Conservation (phyloP, 2,888 invertebrate species). For the Diadegma fenestrale region DNA sequence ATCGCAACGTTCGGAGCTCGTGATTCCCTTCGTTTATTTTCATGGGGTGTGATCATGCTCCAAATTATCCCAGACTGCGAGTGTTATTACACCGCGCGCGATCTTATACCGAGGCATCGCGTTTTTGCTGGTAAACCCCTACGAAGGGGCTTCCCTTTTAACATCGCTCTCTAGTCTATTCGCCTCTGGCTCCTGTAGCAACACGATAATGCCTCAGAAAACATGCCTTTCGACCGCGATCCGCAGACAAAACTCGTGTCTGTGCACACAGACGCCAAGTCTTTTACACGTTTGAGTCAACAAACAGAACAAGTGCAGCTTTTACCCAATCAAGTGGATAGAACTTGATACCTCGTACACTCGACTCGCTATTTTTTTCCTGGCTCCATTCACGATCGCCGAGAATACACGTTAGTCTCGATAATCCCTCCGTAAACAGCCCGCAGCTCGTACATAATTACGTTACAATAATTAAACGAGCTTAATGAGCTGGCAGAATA, state of each 20-base stretch:
- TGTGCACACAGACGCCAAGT: conserved; percentile 1
- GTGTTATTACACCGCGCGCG: neutral
- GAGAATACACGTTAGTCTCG: neutral
- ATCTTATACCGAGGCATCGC: neutral
- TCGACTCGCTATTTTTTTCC: neutral
- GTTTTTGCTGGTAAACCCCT: conserved; percentile 3
- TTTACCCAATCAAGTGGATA: neutral
- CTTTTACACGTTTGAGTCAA: neutral
- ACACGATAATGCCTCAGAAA: conserved; percentile 15
- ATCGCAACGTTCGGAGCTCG: too few species aligned
- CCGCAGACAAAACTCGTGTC: neutral
- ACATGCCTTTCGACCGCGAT: conserved; percentile 9
- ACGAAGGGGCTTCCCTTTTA: neutral
- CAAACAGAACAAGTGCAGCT: conserved; percentile 17
- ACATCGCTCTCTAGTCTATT: neutral
- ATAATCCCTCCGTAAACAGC: neutral
- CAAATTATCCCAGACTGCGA: neutral
- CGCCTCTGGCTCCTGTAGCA: conserved; percentile 15
- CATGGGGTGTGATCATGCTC: neutral
- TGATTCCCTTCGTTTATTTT: neutral
- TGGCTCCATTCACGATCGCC: neutral
- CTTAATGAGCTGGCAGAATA: neutral
- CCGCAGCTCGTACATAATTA: neutral
- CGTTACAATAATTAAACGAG: neutral
- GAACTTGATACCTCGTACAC: neutral